Evolutionary conservation across 2,113 vertebrate genomes (phyloP).

Genomic region (Rhabdornis inornatus): DNA sequence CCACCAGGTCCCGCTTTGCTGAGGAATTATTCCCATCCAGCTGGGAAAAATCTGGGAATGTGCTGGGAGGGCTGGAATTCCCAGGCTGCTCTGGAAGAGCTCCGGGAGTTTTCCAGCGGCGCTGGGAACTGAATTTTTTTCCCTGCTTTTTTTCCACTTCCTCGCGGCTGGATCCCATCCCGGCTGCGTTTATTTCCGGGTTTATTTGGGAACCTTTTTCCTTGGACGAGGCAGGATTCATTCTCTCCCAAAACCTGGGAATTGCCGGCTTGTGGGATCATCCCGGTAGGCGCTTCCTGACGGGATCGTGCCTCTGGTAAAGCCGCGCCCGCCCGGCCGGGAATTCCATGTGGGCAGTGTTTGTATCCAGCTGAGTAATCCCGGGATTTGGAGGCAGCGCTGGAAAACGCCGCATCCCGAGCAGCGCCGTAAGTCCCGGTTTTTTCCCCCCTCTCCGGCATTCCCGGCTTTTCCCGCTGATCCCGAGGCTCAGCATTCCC

Average conservation of each 20-base stretch:
- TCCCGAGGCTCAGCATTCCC: not conserved
- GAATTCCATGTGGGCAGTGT: not conserved
- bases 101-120: not conserved
- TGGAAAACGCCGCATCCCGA: not conserved
- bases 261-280: not conserved
- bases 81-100: accelerated
- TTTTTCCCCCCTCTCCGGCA: too few species aligned
- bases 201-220: not conserved
- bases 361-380: not conserved
- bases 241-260: not conserved
- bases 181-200: not conserved
- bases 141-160: not conserved
- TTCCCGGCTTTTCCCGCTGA: not conserved
- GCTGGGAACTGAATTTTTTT: not conserved
- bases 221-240: not conserved
- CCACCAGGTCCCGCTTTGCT: too few species aligned
- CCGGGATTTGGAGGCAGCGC: not conserved
- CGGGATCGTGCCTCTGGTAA: not conserved
- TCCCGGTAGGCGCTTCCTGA: not conserved
- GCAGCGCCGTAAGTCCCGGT: not conserved
- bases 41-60: not conserved
- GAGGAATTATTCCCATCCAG: not conserved
- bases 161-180: not conserved
- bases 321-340: not conserved
- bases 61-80: not conserved